Conservation (phyloP, 2,797 vertebrate genomes). For the Manis pentadactyla region DNA sequence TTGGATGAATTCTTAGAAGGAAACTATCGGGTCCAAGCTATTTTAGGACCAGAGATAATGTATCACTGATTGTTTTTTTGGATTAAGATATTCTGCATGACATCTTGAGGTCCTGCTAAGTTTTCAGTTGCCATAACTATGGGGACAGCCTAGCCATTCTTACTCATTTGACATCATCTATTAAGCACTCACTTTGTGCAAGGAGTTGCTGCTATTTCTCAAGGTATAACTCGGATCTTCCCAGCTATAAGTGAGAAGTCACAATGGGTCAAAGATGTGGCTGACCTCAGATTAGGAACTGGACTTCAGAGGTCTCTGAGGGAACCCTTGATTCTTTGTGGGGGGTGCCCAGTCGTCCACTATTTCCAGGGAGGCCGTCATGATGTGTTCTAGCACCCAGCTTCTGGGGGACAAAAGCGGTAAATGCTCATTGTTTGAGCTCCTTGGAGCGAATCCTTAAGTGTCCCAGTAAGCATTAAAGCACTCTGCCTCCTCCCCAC, state of each 20-base stretch:
- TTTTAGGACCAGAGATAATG: neutral
- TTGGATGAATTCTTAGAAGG: neutral
- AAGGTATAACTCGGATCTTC: neutral
- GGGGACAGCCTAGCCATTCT: neutral
- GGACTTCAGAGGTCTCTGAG: neutral
- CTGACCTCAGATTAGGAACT: neutral
- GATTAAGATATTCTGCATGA: neutral
- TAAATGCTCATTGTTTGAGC: constrained; percentile 41
- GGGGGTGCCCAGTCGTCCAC: neutral
- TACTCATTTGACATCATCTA: neutral
- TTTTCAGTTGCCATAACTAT: neutral
- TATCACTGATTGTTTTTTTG: neutral
- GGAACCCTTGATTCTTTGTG: neutral
- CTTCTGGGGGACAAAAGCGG: neutral
- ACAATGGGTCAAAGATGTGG: neutral
- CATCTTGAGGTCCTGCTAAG: neutral
- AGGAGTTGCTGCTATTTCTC: neutral
- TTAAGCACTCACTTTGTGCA: accelerated
- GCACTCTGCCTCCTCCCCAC: constrained; percentile 68
- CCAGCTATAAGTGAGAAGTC: neutral
- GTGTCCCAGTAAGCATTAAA: constrained; percentile 74
- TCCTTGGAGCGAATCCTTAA: constrained; percentile 55
- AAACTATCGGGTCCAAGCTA: neutral
- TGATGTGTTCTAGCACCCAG: neutral
- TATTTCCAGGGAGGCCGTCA: neutral